phyloP scores from a whole-genome alignment of 2,113 vertebrate species.

The Elephantulus edwardii region DNA sequence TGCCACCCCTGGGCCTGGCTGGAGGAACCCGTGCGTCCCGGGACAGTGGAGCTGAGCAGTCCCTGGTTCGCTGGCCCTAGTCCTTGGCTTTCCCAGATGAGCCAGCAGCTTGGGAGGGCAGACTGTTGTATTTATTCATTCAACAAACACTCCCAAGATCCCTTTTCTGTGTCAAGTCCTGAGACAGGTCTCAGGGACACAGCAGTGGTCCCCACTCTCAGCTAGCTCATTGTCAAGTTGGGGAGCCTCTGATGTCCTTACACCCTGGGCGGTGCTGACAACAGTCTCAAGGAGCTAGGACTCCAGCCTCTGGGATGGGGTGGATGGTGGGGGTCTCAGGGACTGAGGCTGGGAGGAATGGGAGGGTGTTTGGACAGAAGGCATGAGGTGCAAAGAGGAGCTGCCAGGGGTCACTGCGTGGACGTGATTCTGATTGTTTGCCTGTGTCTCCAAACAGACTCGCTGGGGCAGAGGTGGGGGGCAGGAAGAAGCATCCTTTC shows the following conservation, averaged over 20 bases:
- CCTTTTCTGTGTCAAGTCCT: background rate
- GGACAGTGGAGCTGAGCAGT: background rate
- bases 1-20: background rate
- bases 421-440: background rate
- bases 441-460: background rate
- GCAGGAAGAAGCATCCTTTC: background rate
- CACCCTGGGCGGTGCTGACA: background rate
- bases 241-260: background rate
- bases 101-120: background rate
- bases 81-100: background rate
- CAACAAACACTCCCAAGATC: background rate
- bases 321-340: background rate
- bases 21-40: background rate
- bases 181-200: background rate
- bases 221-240: background rate
- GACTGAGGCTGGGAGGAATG: background rate
- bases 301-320: background rate
- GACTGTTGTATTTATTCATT: background rate
- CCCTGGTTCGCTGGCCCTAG: background rate
- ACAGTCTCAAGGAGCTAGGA: background rate
- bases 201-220: background rate
- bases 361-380: background rate
- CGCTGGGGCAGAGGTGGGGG: background rate
- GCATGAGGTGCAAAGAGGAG: background rate
- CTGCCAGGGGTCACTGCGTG: background rate